Percentiles rank a stretch among this genome's conserved stretches.
Evolutionary conservation across 2,113 vertebrate species (phyloP).

Genomic region (Zonotrichia leucophrys): DNA sequence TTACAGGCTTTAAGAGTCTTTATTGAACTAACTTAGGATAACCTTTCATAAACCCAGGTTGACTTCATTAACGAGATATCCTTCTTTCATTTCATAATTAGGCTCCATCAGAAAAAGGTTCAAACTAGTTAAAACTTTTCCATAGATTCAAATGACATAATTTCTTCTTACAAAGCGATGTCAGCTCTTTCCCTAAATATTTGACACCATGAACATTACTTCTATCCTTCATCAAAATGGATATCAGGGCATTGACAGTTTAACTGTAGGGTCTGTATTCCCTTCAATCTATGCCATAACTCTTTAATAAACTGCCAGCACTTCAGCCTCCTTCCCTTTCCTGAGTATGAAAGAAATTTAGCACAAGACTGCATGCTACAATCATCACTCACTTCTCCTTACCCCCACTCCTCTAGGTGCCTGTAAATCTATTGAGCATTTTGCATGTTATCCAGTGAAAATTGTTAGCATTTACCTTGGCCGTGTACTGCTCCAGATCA

Average conservation of each 20-base stretch:
- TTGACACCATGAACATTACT: background rate
- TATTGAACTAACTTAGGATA: background rate
- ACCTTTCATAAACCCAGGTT: background rate
- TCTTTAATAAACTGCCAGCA: background rate
- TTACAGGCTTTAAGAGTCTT: background rate
- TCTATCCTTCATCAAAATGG: background rate
- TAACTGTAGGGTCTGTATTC: background rate
- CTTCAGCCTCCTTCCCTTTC: background rate
- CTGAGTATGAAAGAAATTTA: background rate
- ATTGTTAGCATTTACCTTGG: background rate
- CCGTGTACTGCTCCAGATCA: background rate
- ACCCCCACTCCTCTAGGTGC: accelerated
- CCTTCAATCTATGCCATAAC: background rate
- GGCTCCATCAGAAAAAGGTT: background rate
- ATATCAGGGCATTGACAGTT: background rate
- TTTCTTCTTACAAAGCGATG: background rate
- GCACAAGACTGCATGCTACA: background rate
- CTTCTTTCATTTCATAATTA: background rate
- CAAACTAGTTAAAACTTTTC: background rate
- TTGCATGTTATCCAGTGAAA: background rate
- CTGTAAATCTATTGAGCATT: background rate
- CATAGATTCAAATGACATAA: background rate
- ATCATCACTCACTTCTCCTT: background rate
- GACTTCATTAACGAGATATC: background rate
- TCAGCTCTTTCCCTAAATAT: background rate